These are phyloP conservation scores for Acanthococcus lagerstroemiae DNA, from an alignment of 2,888 invertebrate genomes.

Conservation along the genomic window DNA sequence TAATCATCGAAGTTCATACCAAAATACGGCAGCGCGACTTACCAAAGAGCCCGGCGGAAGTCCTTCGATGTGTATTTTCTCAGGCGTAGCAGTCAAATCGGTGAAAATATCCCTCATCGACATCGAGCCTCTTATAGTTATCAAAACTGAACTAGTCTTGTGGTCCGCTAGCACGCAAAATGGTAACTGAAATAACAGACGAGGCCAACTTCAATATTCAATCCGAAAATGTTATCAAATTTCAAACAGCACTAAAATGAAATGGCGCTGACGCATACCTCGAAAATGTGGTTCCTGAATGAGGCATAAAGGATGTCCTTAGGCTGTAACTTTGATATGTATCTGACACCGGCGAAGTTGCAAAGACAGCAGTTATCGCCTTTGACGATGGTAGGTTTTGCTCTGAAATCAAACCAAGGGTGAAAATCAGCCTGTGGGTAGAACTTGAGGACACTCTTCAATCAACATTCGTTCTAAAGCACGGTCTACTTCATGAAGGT, in stretches of 20 bases:
- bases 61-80: conserved; percentile 60
- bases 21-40: too few species aligned
- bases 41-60: conserved; percentile 54
- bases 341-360: conserved; percentile 72
- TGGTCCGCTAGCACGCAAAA: conserved; percentile 80
- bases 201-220: conserved; percentile 4
- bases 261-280: conserved; percentile 45
- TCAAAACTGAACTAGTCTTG: conserved; percentile 64
- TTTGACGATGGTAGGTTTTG: conserved; percentile 52
- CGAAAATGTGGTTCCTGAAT: conserved; percentile 74
- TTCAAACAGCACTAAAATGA: neutral
- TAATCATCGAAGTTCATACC: too few species aligned
- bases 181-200: conserved; percentile 54
- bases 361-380: conserved; percentile 86
- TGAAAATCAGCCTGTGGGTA: too few species aligned
- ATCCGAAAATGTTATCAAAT: too few species aligned
- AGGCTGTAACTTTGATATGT: conserved; percentile 60
- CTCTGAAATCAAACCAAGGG: conserved; percentile 37
- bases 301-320: conserved; percentile 77
- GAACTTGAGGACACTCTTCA: too few species aligned
- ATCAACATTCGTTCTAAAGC: too few species aligned
- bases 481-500: too few species aligned
- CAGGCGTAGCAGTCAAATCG: conserved; percentile 66
- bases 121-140: conserved; percentile 75
- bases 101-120: conserved; percentile 77